Evolutionary conservation across 2,888 invertebrate genomes (phyloP), one percentile per base, ranked within the genome.

Genomic region (Hipparchia semele): DNA sequence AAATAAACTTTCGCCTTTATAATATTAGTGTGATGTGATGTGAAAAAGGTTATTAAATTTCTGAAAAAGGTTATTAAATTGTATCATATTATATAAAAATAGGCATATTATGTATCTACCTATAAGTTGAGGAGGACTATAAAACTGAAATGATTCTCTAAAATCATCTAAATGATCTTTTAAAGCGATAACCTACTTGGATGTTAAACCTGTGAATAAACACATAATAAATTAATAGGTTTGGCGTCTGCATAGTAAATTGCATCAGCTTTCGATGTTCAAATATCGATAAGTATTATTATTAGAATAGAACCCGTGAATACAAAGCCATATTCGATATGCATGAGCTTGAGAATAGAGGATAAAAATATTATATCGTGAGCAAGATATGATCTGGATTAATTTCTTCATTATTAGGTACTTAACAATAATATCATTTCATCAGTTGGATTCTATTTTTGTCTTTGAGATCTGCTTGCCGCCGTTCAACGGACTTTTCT

Each of bases 141-240:
- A 49, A 49, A 7, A 7, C 65, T 53, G 12, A 65, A 33, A 64
- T 13, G 64, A 49, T 64, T 9, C 13, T 49, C 49, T 64, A 10
- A 64, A 39, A 64, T 51, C 64, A 10, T 62, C 49, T 64, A 13
- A 51, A 8, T 13, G 51, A 64, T 65, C 33, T 33, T n/a, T 46
- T 6, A 12, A 33, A 53, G 12, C 9, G 65, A 65, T 53, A 53
- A 65, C 65, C 65, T 65, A 10, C 49, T 49, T 53, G 23, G 65
- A 33, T 12, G 65, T 53, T 6, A 46, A 65, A 65, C 65, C 9
- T 10, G 33, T 12, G 65, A 65, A 53, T 65, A 65, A 65, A 33
- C 65, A 65, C 65, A 12, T 53, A 53, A 23, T 65, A 33, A 53
- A 65, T 53, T 65, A 53, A 65, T 53, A 53, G 12, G 12, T 5